A percentile compares a stretch with the other conserved stretches of the same genome.
Conservation (phyloP, 2,113 vertebrate genomes). For the Rhinoderma darwinii region DNA sequence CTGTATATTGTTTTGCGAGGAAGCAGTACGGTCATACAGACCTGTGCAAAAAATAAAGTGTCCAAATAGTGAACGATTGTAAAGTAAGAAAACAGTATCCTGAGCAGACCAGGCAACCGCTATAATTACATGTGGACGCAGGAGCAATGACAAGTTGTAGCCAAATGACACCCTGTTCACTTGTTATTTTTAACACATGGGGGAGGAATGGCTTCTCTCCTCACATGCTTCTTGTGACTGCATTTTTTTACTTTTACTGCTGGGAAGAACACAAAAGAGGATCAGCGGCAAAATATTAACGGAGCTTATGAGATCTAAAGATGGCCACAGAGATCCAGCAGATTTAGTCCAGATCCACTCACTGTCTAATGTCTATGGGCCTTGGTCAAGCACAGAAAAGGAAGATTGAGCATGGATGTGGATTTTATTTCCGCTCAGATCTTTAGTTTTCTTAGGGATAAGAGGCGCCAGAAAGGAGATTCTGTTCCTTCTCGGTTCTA, state of each 20-base stretch:
- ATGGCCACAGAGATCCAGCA: no score
- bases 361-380: no score
- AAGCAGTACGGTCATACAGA: neutral
- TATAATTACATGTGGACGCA: constrained; percentile 1
- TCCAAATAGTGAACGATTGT: neutral
- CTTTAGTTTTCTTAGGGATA: no score
- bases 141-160: neutral
- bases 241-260: neutral
- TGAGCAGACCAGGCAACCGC: neutral
- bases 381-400: no score
- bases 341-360: no score
- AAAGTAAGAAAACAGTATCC: no score
- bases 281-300: neutral
- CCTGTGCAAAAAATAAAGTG: neutral
- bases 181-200: constrained; percentile 10
- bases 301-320: no score
- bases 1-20: neutral
- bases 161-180: neutral
- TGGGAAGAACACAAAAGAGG: neutral
- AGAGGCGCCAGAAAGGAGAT: no score
- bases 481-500: no score
- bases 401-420: no score
- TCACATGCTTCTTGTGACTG: neutral
- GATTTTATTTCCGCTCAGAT: no score
- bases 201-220: neutral